Base-by-base conservation (phyloP, 2,797 vertebrate species). In the Tenualosa thibaudeaui region DNA sequence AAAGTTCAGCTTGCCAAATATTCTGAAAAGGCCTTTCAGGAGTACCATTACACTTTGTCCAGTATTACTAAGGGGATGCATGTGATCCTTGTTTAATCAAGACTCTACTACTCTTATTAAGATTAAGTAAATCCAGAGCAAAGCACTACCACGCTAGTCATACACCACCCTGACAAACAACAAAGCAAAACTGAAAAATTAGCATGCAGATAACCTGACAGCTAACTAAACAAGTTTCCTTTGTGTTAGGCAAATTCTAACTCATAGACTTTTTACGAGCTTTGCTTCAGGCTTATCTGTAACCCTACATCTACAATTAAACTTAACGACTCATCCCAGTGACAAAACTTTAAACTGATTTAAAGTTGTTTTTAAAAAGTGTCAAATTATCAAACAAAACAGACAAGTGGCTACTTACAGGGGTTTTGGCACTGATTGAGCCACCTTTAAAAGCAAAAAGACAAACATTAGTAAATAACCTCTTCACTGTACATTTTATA, bases 341-440 rank as follows among this genome's bases (percentile, higher is more conserved):
- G 15, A 75, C 31, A 3, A n/a, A 24, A 8, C 62, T 68, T 37
- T 31, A 37, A 26, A 68, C 26, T 31, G 24, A 75, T 19, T 17
- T 17, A 15, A 71, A 31, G 9, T 53, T 19, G 13, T 54, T 54
- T 0, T 15, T 15, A 31, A n/a, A 58, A 58, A 56, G 54, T 71
- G 65, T 37, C 31, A 40, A 78, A 26, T 71, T 71, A 60, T 19
- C 68, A 75, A 75, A 75, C n/a, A 62, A 62, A 22, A 75, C 1
- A 68, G 68, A 19, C 17, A 75, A 40, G 68, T 17, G 13, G 51
- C 10, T 89, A 86, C 96, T 95, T 92, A 96, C 96, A 90, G 85
- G 88, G 81, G 95, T 90, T 85, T 96, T 96, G 84, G 88, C 89
- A 81, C 92, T 93, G 81, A 91, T 89, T 0, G 92, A 89, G 56